These are phyloP conservation scores for Psittacula derbiana DNA, from an alignment of 2,797 vertebrate genomes.

Conservation along the genomic window DNA sequence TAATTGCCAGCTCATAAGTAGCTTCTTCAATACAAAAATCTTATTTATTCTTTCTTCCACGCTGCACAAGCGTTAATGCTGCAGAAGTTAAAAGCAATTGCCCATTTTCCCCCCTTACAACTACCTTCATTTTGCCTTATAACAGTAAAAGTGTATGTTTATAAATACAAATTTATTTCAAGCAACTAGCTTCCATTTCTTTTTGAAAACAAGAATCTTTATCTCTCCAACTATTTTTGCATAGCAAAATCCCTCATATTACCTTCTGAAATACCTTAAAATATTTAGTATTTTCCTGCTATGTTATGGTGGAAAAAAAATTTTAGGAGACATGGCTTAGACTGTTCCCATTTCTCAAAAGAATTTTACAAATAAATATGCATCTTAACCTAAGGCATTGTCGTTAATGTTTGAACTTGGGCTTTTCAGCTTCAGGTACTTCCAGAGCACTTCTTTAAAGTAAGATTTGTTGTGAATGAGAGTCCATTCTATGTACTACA, in stretches of 20 bases:
- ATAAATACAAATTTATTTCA: neutral
- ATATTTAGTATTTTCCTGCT: neutral
- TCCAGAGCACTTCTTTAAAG: neutral
- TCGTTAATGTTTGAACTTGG: neutral
- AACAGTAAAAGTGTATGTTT: neutral
- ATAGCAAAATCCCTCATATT: neutral
- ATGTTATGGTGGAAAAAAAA: neutral
- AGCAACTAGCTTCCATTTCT: neutral
- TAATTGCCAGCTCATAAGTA: slow-evolving; percentile 9
- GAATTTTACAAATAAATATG: slow-evolving; percentile 38
- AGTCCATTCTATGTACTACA: no score
- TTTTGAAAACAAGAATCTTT: neutral
- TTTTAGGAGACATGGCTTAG: neutral
- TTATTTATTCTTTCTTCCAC: slow-evolving; percentile 1
- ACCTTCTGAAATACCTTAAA: neutral
- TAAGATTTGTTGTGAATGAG: neutral
- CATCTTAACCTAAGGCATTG: slow-evolving; percentile 8
- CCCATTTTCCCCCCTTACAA: neutral
- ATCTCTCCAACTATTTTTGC: neutral
- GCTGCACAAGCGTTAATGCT: neutral
- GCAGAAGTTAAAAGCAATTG: neutral
- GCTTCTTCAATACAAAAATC: slow-evolving; percentile 13
- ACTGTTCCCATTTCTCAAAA: neutral
- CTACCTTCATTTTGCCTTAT: neutral
- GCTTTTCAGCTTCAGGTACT: neutral